Conservation (phyloP, 2,113 vertebrate genomes). For the Holacanthus passer region DNA sequence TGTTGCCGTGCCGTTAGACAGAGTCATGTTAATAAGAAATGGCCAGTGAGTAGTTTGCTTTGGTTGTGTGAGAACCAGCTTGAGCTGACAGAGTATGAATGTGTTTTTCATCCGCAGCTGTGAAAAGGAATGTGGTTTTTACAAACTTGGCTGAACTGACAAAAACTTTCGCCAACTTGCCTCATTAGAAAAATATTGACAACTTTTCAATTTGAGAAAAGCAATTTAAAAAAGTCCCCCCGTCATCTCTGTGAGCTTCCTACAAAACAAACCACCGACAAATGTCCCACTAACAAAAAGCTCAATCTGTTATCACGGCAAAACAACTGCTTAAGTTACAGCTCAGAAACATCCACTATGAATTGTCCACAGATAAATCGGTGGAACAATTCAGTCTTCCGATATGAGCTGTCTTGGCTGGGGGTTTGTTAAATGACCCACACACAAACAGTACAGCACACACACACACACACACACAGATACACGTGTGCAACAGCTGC, state of each 20-base stretch:
- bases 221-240: constrained; percentile 14
- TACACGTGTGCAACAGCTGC: neutral
- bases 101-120: constrained; percentile 2
- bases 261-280: neutral
- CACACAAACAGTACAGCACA: neutral
- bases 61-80: constrained; percentile 13
- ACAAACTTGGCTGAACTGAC: neutral
- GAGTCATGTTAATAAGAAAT: neutral
- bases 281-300: neutral
- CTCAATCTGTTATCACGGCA: constrained; percentile 3
- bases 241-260: neutral
- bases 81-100: neutral
- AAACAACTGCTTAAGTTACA: constrained; percentile 35
- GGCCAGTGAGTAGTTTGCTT: neutral
- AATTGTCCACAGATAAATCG: constrained; percentile 14
- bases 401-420: neutral
- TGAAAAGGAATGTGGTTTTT: neutral
- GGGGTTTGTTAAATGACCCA: neutral
- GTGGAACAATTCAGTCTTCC: constrained; percentile 1
- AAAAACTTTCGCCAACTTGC: neutral
- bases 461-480: neutral
- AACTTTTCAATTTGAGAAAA: constrained; percentile 11
- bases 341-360: constrained; percentile 4
- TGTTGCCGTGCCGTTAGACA: neutral
- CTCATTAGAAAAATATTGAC: constrained; percentile 18